These are phyloP conservation scores for Indri indri DNA, from an alignment of 2,113 vertebrate species.

Conservation along the genomic window DNA sequence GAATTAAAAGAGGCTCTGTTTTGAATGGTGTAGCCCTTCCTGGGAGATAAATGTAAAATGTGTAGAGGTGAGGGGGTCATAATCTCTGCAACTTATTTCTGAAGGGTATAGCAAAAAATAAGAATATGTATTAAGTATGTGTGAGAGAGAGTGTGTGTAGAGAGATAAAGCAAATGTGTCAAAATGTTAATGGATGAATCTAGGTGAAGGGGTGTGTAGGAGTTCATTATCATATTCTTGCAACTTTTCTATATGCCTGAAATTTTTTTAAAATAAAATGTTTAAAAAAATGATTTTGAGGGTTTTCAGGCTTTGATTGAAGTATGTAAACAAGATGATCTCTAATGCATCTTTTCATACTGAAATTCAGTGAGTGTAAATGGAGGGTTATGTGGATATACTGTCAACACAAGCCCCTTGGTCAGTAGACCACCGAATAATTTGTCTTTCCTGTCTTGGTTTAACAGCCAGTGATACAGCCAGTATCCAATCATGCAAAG, in stretches of 20 bases:
- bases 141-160: neutral
- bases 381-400: neutral
- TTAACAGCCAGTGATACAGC: conserved; percentile 63
- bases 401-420: neutral
- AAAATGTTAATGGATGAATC: neutral
- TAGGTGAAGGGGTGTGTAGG: neutral
- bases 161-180: neutral
- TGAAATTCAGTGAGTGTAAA: neutral
- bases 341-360: neutral
- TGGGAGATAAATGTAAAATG: neutral
- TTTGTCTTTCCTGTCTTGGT: conserved; percentile 53
- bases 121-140: neutral
- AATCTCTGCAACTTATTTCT: neutral
- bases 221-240: neutral
- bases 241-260: neutral
- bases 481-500: conserved; percentile 68
- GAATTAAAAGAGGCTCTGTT: neutral
- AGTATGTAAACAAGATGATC: neutral
- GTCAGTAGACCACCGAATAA: conserved; percentile 8
- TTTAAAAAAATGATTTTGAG: neutral
- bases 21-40: neutral
- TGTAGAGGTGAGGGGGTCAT: neutral
- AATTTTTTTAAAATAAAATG: conserved; percentile 42
- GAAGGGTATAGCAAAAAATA: neutral
- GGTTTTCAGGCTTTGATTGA: conserved; percentile 8